Evolutionary conservation across 2,888 invertebrate species (phyloP).

Genomic region (Zaprionus obscuricornis): DNA sequence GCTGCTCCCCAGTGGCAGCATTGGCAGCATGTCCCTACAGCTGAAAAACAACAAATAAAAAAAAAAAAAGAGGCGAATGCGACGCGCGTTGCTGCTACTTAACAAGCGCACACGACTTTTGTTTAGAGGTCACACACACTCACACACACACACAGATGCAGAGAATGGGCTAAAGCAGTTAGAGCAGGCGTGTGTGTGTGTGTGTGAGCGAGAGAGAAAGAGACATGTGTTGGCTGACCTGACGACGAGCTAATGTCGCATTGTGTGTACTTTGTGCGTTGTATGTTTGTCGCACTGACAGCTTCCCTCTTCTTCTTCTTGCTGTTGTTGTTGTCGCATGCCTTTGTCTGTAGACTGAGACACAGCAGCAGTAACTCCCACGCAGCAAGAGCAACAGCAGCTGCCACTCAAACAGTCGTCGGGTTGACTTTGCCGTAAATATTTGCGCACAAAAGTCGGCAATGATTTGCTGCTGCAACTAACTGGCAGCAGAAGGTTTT

Average conservation of each 20-base stretch:
- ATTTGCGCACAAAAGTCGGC: slow-evolving; percentile 78
- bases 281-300: slow-evolving; percentile 56
- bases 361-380: slow-evolving; percentile 12
- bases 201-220: slow-evolving; percentile 2
- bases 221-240: slow-evolving; percentile 47
- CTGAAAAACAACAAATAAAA: slow-evolving; percentile 10
- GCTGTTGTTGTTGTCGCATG: slow-evolving; percentile 57
- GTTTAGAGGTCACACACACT: slow-evolving; percentile 71
- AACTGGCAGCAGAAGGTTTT: slow-evolving; percentile 41
- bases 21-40: slow-evolving; percentile 31
- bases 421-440: slow-evolving; percentile 63
- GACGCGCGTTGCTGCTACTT: slow-evolving; percentile 27
- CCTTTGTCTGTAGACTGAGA: slow-evolving; percentile 49
- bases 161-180: neutral
- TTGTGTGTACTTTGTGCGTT: slow-evolving; percentile 55
- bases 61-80: slow-evolving; percentile 10
- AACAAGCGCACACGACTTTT: slow-evolving; percentile 72
- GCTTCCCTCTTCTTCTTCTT: slow-evolving; percentile 66
- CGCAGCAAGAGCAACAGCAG: slow-evolving; percentile 43
- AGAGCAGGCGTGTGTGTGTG: neutral
- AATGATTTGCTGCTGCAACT: slow-evolving; percentile 74
- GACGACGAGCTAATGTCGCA: slow-evolving; percentile 60
- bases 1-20: slow-evolving; percentile 51
- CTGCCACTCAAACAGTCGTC: slow-evolving; percentile 67
- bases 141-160: too few species aligned